Evolutionary conservation across 2,113 vertebrate species (phyloP), one percentile per base, ranked within the genome.

Genomic region (Eulacestoma nigropectus): DNA sequence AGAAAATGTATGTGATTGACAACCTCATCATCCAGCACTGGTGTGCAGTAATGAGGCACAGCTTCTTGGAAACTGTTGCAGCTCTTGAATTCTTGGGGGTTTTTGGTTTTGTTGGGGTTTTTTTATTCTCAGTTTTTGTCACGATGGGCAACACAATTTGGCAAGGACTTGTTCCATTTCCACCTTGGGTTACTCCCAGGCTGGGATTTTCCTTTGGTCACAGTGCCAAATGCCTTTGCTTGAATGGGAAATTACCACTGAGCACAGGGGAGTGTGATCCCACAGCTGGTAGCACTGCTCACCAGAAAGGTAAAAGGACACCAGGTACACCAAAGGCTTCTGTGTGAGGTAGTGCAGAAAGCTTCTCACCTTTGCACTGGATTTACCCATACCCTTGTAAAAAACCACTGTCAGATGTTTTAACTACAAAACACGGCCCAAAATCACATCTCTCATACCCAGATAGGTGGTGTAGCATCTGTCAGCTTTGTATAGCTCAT

Each of bases 111-210:
- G 5, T 6, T 42, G 8, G 4, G 10, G 25, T 46, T 21, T 46
- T 42, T 33, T 18, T 27, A 5, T 68, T 75, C 5, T 16, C 39
- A 30, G 8, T 9, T 13, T 47, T 86, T 13, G 6, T 57, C 32
- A 33, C 2, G 5, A 11, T 22, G 23, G 30, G 16, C 8, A 69
- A 41, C 2, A 14, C 26, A 35, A 67, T 64, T 70, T 78, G 15
- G 26, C 33, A 72, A 42, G 9, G 0, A 2, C 8, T 79, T n/a
- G 9, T 25, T 86, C 47, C 37, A 20, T 44, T 33, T 81, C 37
- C 9, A 13, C 14, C 32, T 87, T 0, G 0, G 5, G 6, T 29
- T 77, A 22, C 15, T 83, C 5, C 18, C 1, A 3, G 50, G 7
- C 7, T 72, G 56, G 3, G 33, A 59, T n/a, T 72, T 74, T 70